Percentiles rank a stretch among this genome's conserved stretches.
phyloP scores from a whole-genome alignment of 2,888 invertebrate genomes.

The Synergus umbraculus region DNA sequence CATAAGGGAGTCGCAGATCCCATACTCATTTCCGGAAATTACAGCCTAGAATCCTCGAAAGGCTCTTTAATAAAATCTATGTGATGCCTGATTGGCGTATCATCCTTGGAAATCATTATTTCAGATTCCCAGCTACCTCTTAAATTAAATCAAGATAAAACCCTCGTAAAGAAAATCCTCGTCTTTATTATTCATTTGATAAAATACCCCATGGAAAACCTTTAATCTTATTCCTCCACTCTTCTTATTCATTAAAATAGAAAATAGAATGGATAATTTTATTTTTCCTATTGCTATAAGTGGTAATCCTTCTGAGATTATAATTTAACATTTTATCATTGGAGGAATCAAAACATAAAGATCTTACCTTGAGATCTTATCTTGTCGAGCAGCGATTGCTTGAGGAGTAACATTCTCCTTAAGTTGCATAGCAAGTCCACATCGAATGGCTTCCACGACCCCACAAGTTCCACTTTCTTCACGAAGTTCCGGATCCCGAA shows the following conservation, averaged over 20 bases:
- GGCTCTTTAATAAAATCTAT: neutral
- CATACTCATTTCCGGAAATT: neutral
- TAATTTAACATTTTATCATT: neutral
- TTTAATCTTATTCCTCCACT: neutral
- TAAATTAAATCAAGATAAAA: neutral
- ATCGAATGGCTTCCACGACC: constrained; percentile 89
- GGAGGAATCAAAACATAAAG: neutral
- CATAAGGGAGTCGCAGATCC: neutral
- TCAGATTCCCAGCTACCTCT: neutral
- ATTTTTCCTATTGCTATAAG: neutral
- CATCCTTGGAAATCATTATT: neutral
- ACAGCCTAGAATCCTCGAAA: neutral
- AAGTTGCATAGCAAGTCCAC: constrained; percentile 91
- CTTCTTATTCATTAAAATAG: too few relatives aligned
- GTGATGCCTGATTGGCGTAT: neutral
- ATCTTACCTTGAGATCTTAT: constrained; percentile 85
- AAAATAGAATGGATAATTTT: too few relatives aligned
- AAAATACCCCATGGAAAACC: neutral
- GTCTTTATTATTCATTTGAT: neutral
- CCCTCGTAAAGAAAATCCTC: neutral
- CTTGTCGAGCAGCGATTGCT: constrained; percentile 85
- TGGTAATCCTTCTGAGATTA: neutral
- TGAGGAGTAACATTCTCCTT: constrained; percentile 88
- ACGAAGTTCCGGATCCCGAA: constrained; percentile 81
- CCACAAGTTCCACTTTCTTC: constrained; percentile 89